Base-by-base conservation (phyloP, 64 coral and sea anemone species). In the Orbicella faveolata region DNA sequence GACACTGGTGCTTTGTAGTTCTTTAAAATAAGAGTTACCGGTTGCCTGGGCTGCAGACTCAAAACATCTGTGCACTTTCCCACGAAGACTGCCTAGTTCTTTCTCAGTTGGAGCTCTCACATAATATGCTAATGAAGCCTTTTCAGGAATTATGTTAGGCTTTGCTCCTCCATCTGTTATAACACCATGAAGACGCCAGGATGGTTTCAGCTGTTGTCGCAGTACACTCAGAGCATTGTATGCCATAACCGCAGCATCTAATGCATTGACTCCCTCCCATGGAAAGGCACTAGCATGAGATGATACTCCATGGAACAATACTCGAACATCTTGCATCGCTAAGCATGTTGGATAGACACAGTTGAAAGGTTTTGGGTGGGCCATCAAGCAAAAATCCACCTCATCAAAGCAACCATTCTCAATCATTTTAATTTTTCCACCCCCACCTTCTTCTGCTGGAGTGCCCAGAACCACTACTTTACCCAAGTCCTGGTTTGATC, bases 281-380 rank as follows among this genome's bases (percentile, higher is more conserved):
- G 93, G 93, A 35, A 87, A 94, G 26, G 93, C 93, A 16, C 80
- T 88, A n/a, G 93, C 93, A 94, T 94, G 93, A 4, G 93, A 73
- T 13, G 88, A 75, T 14, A 79, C 41, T 25, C 93, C 93, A 25
- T 80, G 57, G 23, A 76, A 94, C 12, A 81, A 87, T 2, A 94
- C 88, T 14, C 6, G 41, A 2, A 94, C 70, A 36, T 59, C 57
- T 30, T 59, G 36, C 25, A 63, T 66, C 14, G 88, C 88, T 44
- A 94, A 74, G 78, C 72, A 86, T 36, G 80, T 75, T 41, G 88
- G 79, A 37, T 86, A 79, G 2, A 90, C 23, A 75, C 61, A 79
- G 34, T 52, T 75, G 34, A 90, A 86, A 13, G 88, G 64, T 52
- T 89, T 78, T 25, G 93, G 93, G 79, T 94, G 93, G 13, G 77